These are phyloP conservation scores for Abrostola tripartita DNA, from an alignment of 2,888 invertebrate species.

Conservation along the genomic window DNA sequence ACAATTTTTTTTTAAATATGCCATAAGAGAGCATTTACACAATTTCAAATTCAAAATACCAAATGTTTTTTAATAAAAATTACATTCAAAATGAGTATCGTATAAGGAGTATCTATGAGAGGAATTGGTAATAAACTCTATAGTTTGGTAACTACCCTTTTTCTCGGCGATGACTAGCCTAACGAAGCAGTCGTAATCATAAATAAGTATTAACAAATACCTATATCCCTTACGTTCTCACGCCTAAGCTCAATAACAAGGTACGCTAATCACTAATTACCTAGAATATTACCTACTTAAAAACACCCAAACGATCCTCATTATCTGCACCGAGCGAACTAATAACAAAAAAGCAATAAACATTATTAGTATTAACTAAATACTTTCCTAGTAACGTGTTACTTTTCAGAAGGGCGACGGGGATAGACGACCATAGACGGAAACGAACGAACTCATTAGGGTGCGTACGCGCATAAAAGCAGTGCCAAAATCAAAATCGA, in stretches of 20 bases:
- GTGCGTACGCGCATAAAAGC: constrained; percentile 39
- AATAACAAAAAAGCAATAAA: constrained; percentile 18
- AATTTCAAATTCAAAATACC: no score
- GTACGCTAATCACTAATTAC: constrained; percentile 16
- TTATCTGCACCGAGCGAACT: constrained; percentile 15
- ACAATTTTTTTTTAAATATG: no score
- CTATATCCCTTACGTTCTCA: background rate
- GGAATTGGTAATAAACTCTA: no score
- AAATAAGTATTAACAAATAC: constrained; percentile 7
- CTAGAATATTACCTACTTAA: constrained; percentile 3
- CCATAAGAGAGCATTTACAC: no score
- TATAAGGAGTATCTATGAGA: no score
- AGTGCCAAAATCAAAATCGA: constrained; percentile 10
- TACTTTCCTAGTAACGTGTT: constrained; percentile 13
- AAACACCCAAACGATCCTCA: constrained; percentile 6
- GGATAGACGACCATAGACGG: constrained; percentile 16
- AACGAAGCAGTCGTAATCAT: background rate
- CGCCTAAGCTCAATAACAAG: constrained; percentile 5
- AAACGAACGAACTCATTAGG: constrained; percentile 28
- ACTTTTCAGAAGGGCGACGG: background rate
- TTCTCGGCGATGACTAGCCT: background rate
- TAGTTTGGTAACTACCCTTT: no score
- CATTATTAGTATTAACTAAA: background rate
- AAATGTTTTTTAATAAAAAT: no score
- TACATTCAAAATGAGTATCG: no score